Evolutionary conservation across 1,140 invertebrate species (phyloP), one percentile per base, ranked within the genome.

Genomic region (Chelonus insularis): DNA sequence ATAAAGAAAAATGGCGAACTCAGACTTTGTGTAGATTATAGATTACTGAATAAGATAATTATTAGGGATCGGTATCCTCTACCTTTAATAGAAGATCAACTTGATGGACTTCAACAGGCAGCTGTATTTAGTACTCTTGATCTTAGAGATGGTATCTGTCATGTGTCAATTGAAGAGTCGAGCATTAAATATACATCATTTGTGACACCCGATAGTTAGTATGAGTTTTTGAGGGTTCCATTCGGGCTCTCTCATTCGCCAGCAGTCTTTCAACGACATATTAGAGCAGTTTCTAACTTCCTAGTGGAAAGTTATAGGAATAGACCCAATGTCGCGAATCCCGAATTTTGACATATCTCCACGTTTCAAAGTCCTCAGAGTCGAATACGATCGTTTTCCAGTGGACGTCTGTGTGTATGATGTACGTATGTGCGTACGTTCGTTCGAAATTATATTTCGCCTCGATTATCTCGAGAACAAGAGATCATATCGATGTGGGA

Each of bases 221-320:
- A 54, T 50, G 57, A 79, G 43, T 77, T 65, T 50, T 21, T 41
- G 9, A 59, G 57, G 11, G 59, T 78, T 34, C 74, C 75, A 5
- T 79, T 75, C 62, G 77, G 75, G 1, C 54, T 78, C 0, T 60
- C 51, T 7, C 72, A 70, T 64, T 21, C 39, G 14, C 56, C 56
- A 11, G n/a, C 41, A 8, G 14, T 12, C 14, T 47, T 57, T 16
- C 56, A 72, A 29, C 51, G 67, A 62, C 36, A 72, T 36, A 70
- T 77, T 21, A 66, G 72, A 39, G 25, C 20, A 9, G 57, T 77
- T 4, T 67, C 79, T 7, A 12, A n/a, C n/a, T n/a, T n/a, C n/a
- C n/a, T n/a, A n/a, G n/a, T n/a, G n/a, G n/a, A n/a, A n/a, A n/a
- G n/a, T n/a, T n/a, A n/a, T n/a, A n/a, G n/a, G n/a, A n/a, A n/a